Evolutionary conservation across 2,888 invertebrate species (phyloP), one percentile per base, ranked within the genome.

Genomic region (Drosophila mulleri): DNA sequence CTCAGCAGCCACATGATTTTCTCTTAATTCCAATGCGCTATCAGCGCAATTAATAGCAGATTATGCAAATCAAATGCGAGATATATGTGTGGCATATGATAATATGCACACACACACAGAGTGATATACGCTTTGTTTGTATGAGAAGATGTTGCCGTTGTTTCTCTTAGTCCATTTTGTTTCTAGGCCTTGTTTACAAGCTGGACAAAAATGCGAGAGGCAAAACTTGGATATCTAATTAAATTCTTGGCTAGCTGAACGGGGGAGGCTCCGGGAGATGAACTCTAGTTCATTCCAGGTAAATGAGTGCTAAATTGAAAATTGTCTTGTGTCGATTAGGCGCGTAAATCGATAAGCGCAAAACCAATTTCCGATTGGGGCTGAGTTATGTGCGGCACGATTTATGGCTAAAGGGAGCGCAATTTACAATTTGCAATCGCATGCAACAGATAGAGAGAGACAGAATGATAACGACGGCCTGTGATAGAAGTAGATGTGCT

Each of bases 11-110:
- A 23, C 41, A 47, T 18, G 41, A 29, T 71, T 62, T 73, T 65
- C 62, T 53, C 61, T 59, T 59, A 71, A 77, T 83, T 83, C 76
- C 78, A 75, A 75, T 82, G 76, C 75, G 83, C 83, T 88, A 84
- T 82, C 75, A 67, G 61, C 89, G 82, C 89, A 90, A 90, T 90
- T 90, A 90, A 90, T 87, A 90, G 88, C 76, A 87, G 89, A 88
- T 90, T 90, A 90, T 90, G 90, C 87, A 90, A 90, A 90, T 90
- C 72, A 86, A 75, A 75, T 54, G 58, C 42, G 42, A 70, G 65
- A 81, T 74, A 79, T 70, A 77, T 72, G 66, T 60, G 50, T 59
- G 42, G 53, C 47, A 69, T 61, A 80, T 69, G 72, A 73, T 75
- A 64, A 81, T 71, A 61, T 54, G 26, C 54, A 52, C 18, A 35